Base-by-base conservation (phyloP, 2,888 invertebrate species). In the Epiblema foenella region DNA sequence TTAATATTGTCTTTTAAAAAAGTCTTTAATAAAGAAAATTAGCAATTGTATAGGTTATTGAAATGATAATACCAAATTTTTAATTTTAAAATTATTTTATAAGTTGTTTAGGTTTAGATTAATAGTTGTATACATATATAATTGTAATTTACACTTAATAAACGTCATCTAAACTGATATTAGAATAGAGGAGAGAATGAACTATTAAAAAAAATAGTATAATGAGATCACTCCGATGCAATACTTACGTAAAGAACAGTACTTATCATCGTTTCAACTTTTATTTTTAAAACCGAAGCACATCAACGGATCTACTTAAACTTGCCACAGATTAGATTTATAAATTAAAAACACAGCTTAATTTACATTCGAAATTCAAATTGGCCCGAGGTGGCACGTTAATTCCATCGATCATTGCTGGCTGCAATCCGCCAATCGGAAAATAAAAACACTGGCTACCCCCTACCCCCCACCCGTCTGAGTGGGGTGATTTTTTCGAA, bases 391-490 rank as follows among this genome's bases (percentile, higher is more conserved):
- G 85, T 87, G 88, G 85, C 87, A 88, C 90, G 88, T 89, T 93
- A 91, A 92, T 92, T 89, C 91, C 90, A 93, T 93, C 92, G 93
- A 93, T 93, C 93, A 92, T 93, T 92, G 91, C 92, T 89, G 85
- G 87, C 85, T 92, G 93, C 92, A 92, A 91, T 91, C 92, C 92
- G 89, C 91, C 93, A 92, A 91, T 92, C 91, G 90, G 90, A 88
- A 91, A 92, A 93, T 91, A 89, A 93, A 92, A 93, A 92, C 90
- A 91, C 77, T 82, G 86, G 82, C 86, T 80, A 83, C 89, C 88
- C 89, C 88, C 87, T 88, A 56, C 63, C 80, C 77, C 78, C 79
- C 79, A 78, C 79, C 77, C 80, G 81, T 84, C 86, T 83, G 81
- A 78, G 78, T 78, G 83, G 89, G 88, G 89, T 85, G 89, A 90